Base-by-base conservation (phyloP, 2,888 invertebrate genomes). In the Sturmia bella region DNA sequence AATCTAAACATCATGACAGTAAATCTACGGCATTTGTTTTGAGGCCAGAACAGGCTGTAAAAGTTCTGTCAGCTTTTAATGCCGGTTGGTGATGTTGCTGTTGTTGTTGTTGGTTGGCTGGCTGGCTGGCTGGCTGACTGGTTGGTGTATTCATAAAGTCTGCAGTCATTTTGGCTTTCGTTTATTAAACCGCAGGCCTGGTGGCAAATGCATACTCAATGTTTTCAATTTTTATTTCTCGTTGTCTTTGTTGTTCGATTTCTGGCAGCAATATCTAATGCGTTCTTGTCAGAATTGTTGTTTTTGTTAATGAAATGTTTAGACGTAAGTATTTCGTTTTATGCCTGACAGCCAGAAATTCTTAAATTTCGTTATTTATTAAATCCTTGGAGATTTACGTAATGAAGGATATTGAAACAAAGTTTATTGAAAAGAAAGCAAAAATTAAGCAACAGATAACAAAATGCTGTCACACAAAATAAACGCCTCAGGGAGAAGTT, bases 1-100 rank as follows among this genome's bases (percentile, higher is more conserved):
- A 75, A 80, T 80, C 75, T 72, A 72, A 72, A 80, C 70, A 80
- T 64, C 75, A 75, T 66, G 80, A 52, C 75, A 75, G 66, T 52
- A 68, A 59, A 68, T 76, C 59, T 76, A 41, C 43, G 32, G 66
- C 15, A 50, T 75, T 75, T 50, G 21, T 50, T 72, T n/a, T 66
- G 48, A 32, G 24, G 57, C 64, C 41, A 32, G 19, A 37, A 15
- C n/a, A 13, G 48, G n/a, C 4, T 45, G n/a, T 48, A 32, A 21
- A 32, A 39, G 37, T 7, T 17, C 54, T 41, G 43, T 56, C 19
- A 17, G 27, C 19, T 19, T 2, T 48, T 56, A 37, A 17, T 27
- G 27, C 27, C 27, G 27, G 27, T 27, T 27, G 27, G 27, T n/a
- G n/a, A n/a, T n/a, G n/a, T n/a, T n/a, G n/a, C n/a, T n/a, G n/a